Conservation (phyloP, 2,797 vertebrate genomes). For the Paguma larvata region DNA sequence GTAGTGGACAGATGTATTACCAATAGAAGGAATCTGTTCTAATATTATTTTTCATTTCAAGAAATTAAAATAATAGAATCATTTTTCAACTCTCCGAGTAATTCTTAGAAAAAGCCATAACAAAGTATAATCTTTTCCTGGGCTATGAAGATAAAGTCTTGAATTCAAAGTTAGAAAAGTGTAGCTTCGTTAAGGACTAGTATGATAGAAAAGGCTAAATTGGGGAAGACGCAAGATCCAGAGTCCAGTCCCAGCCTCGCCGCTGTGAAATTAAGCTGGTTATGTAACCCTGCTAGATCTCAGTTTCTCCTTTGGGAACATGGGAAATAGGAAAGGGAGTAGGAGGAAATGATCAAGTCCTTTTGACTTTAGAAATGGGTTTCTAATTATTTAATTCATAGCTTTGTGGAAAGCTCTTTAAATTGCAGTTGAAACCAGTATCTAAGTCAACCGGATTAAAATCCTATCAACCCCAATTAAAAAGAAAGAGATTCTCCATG, state of each 20-base stretch:
- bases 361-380: slow-evolving; percentile 30
- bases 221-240: background rate
- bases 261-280: background rate
- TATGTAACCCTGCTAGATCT: background rate
- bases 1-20: background rate
- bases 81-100: slow-evolving; percentile 49
- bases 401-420: slow-evolving; percentile 33
- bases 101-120: slow-evolving; percentile 34
- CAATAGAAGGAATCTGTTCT: background rate
- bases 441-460: slow-evolving; percentile 58
- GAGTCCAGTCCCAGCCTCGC: background rate
- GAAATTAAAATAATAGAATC: background rate
- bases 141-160: background rate
- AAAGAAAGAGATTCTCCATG: background rate
- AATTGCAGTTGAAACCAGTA: slow-evolving; percentile 43
- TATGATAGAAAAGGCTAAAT: background rate
- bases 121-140: slow-evolving; percentile 30
- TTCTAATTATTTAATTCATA: slow-evolving; percentile 55
- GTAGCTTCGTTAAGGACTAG: background rate
- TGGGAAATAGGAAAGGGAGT: background rate
- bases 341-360: background rate
- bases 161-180: slow-evolving; percentile 3
- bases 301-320: background rate
- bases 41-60: slow-evolving; percentile 26
- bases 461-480: slow-evolving; percentile 42